phyloP scores from a whole-genome alignment of 1,140 invertebrate genomes.

The Bombus sylvicola region DNA sequence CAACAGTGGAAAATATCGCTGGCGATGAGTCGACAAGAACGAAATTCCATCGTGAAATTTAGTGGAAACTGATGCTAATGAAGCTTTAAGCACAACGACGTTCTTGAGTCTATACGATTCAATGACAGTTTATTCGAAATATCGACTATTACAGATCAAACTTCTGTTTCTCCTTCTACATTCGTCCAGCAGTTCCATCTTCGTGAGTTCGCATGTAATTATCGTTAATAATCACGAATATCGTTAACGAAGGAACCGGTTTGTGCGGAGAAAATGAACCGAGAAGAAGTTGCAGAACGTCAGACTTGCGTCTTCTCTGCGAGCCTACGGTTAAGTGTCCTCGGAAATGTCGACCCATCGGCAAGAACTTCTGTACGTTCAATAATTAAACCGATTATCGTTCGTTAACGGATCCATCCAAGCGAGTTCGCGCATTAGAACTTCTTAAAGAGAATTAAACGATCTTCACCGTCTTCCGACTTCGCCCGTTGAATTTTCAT shows the following conservation, averaged over 20 bases:
- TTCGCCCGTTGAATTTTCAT: constrained; percentile 29
- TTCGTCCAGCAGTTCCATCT: background rate
- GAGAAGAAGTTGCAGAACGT: too few relatives aligned
- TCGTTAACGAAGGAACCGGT: constrained; percentile 28
- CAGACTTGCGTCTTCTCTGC: background rate
- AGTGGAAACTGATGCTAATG: background rate
- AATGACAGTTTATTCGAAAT: background rate
- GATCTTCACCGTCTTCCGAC: background rate
- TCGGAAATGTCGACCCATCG: background rate
- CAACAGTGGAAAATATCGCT: background rate
- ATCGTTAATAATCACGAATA: background rate
- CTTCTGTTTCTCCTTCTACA: background rate
- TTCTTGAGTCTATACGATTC: too few relatives aligned
- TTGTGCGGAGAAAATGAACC: background rate
- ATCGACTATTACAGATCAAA: background rate
- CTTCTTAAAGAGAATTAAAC: constrained; percentile 11
- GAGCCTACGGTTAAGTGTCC: background rate
- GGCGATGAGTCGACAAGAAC: background rate
- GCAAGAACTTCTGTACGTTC: constrained; percentile 25
- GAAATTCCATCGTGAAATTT: background rate
- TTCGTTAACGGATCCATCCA: background rate
- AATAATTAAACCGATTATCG: constrained; percentile 29
- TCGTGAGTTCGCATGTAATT: background rate
- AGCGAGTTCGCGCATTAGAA: constrained; percentile 2
- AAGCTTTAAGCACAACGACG: background rate